Percentiles rank a stretch among this genome's conserved stretches.
Conservation (phyloP, 2,888 invertebrate genomes). For the Hermaeophaga mercurialis region DNA sequence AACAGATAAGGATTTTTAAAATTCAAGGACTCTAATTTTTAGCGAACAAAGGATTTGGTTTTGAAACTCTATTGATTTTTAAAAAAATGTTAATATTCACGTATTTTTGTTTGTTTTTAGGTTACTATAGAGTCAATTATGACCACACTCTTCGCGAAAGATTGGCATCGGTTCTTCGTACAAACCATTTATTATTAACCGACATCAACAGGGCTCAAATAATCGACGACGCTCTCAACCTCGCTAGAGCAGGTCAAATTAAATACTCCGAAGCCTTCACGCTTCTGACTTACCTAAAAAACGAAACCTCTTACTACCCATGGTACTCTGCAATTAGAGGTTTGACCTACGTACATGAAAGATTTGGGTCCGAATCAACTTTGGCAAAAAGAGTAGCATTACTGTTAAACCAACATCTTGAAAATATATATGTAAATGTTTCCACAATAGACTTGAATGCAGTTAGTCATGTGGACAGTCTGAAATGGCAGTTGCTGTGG, state of each 20-base stretch:
- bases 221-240: slow-evolving; percentile 78
- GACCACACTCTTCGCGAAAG: slow-evolving; percentile 63
- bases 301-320: slow-evolving; percentile 73
- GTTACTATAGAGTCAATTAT: slow-evolving; percentile 72
- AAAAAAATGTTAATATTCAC: no score
- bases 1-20: no score
- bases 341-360: slow-evolving; percentile 47
- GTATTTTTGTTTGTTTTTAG: slow-evolving; percentile 57
- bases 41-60: no score
- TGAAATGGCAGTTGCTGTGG: slow-evolving; percentile 65
- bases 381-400: not conserved
- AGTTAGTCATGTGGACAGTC: slow-evolving; percentile 59
- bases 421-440: slow-evolving; percentile 22
- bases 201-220: slow-evolving; percentile 75
- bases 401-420: slow-evolving; percentile 24
- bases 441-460: slow-evolving; percentile 22
- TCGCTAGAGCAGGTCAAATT: slow-evolving; percentile 68
- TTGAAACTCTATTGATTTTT: no score
- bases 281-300: slow-evolving; percentile 69
- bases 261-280: slow-evolving; percentile 67
- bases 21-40: no score
- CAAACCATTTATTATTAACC: slow-evolving; percentile 60
- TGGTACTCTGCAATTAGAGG: slow-evolving; percentile 72
- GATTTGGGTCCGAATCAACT: slow-evolving; percentile 26
- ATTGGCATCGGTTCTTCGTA: slow-evolving; percentile 57